phyloP scores from a whole-genome alignment of 2,888 invertebrate genomes.

The Agrochola lota region DNA sequence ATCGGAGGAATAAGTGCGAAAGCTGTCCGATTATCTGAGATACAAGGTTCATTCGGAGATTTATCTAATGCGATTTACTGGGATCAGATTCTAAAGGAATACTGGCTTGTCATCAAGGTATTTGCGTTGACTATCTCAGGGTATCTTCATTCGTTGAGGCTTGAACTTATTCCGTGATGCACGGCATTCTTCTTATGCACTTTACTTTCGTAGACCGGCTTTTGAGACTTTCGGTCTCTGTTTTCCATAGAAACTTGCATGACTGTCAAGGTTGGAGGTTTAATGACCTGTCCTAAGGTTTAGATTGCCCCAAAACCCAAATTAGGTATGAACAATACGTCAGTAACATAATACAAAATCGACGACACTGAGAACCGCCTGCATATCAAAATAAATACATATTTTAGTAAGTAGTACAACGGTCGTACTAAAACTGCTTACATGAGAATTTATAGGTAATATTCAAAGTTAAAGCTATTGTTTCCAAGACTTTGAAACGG shows the following conservation, averaged over 20 bases:
- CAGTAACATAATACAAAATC: conserved; percentile 1
- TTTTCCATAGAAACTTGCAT: neutral
- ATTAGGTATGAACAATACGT: neutral
- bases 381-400: neutral
- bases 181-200: neutral
- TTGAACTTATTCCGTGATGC: neutral
- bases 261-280: neutral
- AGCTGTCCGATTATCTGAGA: neutral
- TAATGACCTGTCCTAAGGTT: neutral
- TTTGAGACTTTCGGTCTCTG: neutral
- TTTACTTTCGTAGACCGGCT: neutral
- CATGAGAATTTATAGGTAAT: conserved; percentile 33
- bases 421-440: conserved; percentile 1
- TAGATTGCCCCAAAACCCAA: neutral
- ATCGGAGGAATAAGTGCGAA: neutral
- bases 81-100: neutral
- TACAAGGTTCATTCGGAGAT: neutral
- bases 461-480: conserved; percentile 38
- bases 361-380: neutral
- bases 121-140: neutral
- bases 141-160: neutral
- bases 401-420: neutral
- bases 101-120: too few relatives aligned
- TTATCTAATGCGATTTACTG: neutral
- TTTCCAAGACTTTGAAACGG: conserved; percentile 19